Percentiles rank a stretch among this genome's conserved stretches.
Evolutionary conservation across 1,140 invertebrate genomes (phyloP).

Genomic region (Andrena cerasifolii): DNA sequence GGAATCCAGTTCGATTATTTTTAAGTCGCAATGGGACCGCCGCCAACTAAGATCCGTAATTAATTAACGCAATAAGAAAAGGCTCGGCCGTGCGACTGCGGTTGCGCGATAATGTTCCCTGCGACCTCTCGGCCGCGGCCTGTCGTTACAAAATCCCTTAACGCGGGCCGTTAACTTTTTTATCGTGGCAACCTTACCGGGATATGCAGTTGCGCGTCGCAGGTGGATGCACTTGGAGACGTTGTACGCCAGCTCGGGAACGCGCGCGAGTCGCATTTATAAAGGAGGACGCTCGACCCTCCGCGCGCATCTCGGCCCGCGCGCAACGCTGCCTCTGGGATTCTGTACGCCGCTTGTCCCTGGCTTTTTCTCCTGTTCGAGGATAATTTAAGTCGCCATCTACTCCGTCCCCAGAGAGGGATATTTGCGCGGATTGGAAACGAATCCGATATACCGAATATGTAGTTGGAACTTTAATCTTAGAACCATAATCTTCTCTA

Average conservation of each 20-base stretch:
- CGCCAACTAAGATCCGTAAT: constrained; percentile 46
- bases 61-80: constrained; percentile 59
- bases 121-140: constrained; percentile 28
- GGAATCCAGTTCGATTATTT: constrained; percentile 69
- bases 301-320: background rate
- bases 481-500: no score
- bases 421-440: background rate
- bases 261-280: background rate
- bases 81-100: background rate
- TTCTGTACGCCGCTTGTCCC: background rate
- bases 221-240: constrained; percentile 6
- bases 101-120: constrained; percentile 36
- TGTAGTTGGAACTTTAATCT: no score
- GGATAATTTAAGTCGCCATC: constrained; percentile 1
- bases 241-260: background rate
- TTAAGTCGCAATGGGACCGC: constrained; percentile 53
- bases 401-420: background rate
- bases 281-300: constrained; percentile 4
- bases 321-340: background rate
- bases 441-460: no score
- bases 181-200: constrained; percentile 1
- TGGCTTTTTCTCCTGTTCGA: constrained; percentile 3
- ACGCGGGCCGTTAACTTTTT: constrained; percentile 37
- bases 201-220: constrained; percentile 7
- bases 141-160: constrained; percentile 48